Base-by-base conservation (phyloP, 2,113 vertebrate species). In the Pagrus major region DNA sequence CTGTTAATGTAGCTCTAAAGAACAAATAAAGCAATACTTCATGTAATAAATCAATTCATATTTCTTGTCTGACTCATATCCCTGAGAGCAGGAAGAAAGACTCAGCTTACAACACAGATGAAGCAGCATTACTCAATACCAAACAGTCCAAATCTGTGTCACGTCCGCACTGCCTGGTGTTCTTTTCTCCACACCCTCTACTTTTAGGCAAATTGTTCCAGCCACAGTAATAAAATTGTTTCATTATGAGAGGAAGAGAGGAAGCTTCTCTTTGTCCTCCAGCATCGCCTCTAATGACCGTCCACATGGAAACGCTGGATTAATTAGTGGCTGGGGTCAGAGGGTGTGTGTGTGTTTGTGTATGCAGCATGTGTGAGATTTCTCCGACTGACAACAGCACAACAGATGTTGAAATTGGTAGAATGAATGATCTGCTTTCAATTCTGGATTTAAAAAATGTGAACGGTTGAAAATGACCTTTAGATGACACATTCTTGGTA, bases 251-350 rank as follows among this genome's bases (percentile, higher is more conserved):
- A n/a, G 14, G 35, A 70, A 65, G 37, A 72, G 66, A 37, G 35
- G 83, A 91, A 82, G 67, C 52, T 35, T 41, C 44, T 73, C 61
- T 89, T 71, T 84, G 66, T 80, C 88, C 83, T 86, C 41, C 31
- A 86, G 79, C 80, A 39, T 70, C 16, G 82, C 72, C 58, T 84
- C 81, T 84, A 88, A 81, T 87, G 79, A 44, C 78, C 25, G 46
- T 71, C 82, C 85, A 66, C 86, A 85, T 18, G 65, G 68, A 87
- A 86, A 85, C n/a, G 18, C 44, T 72, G 79, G 72, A 82, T 78
- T 92, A 78, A 88, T 90, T 85, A 82, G 76, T 75, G 65, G 55
- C 59, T 63, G 75, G 47, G 54, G 65, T 76, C 71, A 56, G 67
- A 35, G 69, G 11, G 64, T 69, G 68, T 33, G 77, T 64, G 65